Conservation (phyloP, 1,140 invertebrate genomes). For the Chlorops oryzae region DNA sequence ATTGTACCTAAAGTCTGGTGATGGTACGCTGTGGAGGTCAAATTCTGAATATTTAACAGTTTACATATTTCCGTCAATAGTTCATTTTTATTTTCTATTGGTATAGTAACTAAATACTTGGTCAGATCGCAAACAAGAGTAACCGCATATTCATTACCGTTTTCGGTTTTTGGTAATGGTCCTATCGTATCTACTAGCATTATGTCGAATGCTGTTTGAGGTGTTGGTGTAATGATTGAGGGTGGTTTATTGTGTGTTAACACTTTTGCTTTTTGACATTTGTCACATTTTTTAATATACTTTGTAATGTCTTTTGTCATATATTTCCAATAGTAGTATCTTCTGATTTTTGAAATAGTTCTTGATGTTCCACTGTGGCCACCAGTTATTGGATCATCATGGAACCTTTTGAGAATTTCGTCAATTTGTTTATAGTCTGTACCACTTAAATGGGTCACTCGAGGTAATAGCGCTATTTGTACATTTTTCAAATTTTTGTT, state of each 20-base stretch:
- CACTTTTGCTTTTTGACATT: constrained; percentile 6
- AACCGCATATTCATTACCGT: constrained; percentile 17
- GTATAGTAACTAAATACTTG: constrained; percentile 18
- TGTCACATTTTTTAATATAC: constrained; percentile 8
- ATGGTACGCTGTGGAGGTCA: constrained; percentile 19
- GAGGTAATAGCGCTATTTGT: constrained; percentile 2
- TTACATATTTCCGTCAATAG: constrained; percentile 18
- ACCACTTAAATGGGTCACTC: not conserved
- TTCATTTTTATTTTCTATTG: constrained; percentile 22
- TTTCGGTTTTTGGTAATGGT: constrained; percentile 14
- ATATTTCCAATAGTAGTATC: constrained; percentile 7
- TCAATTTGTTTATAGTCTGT: not conserved
- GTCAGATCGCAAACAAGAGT: constrained; percentile 20
- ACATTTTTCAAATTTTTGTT: constrained; percentile 7
- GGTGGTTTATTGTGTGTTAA: constrained; percentile 1
- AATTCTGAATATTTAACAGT: constrained; percentile 18
- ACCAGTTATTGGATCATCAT: constrained; percentile 5
- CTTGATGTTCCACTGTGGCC: not conserved
- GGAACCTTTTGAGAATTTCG: not conserved
- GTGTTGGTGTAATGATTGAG: constrained; percentile 4
- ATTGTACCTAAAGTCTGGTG: constrained; percentile 14
- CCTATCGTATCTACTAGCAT: constrained; percentile 16
- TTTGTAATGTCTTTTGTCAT: constrained; percentile 3
- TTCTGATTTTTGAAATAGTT: not conserved
- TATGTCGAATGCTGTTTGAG: constrained; percentile 7